Evolutionary conservation across 2,888 invertebrate genomes (phyloP).

Genomic region (Cylloceria caligata): DNA sequence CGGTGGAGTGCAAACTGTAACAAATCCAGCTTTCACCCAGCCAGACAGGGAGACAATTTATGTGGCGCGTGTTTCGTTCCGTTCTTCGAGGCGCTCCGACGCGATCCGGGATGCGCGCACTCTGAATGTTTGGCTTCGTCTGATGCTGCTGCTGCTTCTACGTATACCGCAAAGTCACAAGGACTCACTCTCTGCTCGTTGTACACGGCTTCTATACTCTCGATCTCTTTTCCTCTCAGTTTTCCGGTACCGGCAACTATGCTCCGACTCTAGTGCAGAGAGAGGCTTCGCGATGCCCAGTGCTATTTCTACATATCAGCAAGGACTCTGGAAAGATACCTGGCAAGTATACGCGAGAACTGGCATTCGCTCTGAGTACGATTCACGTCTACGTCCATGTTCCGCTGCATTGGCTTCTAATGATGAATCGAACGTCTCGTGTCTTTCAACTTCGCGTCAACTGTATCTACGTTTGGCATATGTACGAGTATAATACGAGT

Average conservation of each 20-base stretch:
- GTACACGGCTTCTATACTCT: constrained; percentile 16
- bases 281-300: constrained; percentile 4
- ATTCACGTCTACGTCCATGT: not conserved
- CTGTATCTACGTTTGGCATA: not conserved
- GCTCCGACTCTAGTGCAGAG: not conserved
- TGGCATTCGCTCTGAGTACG: constrained; percentile 25
- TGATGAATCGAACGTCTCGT: constrained; percentile 29
- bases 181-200: constrained; percentile 53
- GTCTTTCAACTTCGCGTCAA: not conserved
- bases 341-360: constrained; percentile 29
- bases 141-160: constrained; percentile 41
- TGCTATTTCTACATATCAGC: constrained; percentile 31
- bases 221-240: constrained; percentile 13
- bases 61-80: constrained; percentile 83
- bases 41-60: constrained; percentile 84
- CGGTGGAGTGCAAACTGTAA: constrained; percentile 83
- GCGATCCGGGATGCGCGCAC: constrained; percentile 72
- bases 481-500: not conserved
- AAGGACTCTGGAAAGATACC: constrained; percentile 11
- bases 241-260: constrained; percentile 15
- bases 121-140: constrained; percentile 55
- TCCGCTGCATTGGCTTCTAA: constrained; percentile 6
- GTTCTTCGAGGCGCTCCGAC: constrained; percentile 74
- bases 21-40: constrained; percentile 84
- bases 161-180: constrained; percentile 50